phyloP scores from a whole-genome alignment of 2,113 vertebrate species.

The Gymnobelideus leadbeateri region DNA sequence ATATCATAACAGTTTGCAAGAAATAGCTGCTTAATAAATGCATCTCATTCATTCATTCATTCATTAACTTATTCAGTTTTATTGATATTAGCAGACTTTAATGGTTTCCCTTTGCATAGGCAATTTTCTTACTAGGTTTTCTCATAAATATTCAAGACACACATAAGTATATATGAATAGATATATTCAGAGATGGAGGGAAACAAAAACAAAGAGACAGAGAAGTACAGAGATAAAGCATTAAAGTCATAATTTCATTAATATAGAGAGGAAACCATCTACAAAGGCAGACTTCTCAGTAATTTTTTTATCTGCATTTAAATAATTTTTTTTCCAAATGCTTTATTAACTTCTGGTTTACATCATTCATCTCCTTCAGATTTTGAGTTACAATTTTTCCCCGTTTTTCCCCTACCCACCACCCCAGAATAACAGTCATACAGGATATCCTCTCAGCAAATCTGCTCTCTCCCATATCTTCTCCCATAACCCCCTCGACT shows the following conservation, averaged over 20 bases:
- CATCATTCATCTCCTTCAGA: too few relatives aligned
- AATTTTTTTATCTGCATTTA: too few relatives aligned
- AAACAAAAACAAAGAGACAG: not conserved
- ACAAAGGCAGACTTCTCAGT: not conserved
- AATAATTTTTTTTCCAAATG: too few relatives aligned
- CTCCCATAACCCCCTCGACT: too few relatives aligned
- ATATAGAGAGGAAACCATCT: not conserved
- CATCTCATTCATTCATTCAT: not conserved
- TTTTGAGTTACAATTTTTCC: too few relatives aligned
- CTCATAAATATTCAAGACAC: not conserved
- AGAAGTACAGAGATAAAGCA: not conserved
- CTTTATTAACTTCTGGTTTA: too few relatives aligned
- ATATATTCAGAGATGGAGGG: not conserved
- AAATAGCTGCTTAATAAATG: not conserved
- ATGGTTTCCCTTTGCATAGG: not conserved
- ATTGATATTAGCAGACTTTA: not conserved
- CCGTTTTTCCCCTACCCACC: too few relatives aligned
- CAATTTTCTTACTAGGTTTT: not conserved
- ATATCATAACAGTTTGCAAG: not conserved
- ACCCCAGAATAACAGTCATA: too few relatives aligned
- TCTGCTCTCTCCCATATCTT: too few relatives aligned
- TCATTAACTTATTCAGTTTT: not conserved
- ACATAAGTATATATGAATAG: constrained; percentile 3
- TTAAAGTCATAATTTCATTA: constrained; percentile 15
- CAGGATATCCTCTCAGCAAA: too few relatives aligned